Conservation (phyloP, 2,113 vertebrate species). For the Labeo catla region DNA sequence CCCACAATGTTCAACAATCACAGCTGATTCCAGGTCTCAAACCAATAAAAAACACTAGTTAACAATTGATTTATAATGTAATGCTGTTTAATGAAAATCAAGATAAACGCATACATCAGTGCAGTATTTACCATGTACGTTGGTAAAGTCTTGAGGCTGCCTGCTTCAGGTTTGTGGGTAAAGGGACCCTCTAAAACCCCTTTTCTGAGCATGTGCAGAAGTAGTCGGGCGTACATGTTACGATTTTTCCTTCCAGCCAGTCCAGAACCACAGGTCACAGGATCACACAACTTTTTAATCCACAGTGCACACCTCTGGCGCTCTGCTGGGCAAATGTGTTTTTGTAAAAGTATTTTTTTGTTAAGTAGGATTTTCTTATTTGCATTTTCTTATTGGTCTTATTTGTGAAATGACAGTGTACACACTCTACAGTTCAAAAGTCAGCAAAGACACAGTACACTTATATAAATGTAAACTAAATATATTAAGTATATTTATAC, state of each 20-base stretch:
- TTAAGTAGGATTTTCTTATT: background rate
- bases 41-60: background rate
- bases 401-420: background rate
- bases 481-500: too few relatives aligned
- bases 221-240: slow-evolving; percentile 85
- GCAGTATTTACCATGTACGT: slow-evolving; percentile 84
- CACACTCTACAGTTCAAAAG: too few relatives aligned
- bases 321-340: slow-evolving; percentile 69
- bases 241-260: slow-evolving; percentile 83
- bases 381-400: background rate
- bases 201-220: slow-evolving; percentile 89
- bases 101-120: background rate
- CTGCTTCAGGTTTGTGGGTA: slow-evolving; percentile 82
- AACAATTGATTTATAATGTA: background rate
- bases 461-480: too few relatives aligned
- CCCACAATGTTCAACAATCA: background rate
- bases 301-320: slow-evolving; percentile 87
- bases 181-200: slow-evolving; percentile 88
- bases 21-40: background rate
- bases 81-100: background rate
- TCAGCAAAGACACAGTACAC: too few relatives aligned
- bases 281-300: slow-evolving; percentile 94
- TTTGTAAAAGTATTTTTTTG: background rate
- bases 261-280: slow-evolving; percentile 77
- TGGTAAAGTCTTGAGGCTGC: slow-evolving; percentile 83